Conservation (phyloP, 2,113 vertebrate genomes). For the Chaenogobius annularis region DNA sequence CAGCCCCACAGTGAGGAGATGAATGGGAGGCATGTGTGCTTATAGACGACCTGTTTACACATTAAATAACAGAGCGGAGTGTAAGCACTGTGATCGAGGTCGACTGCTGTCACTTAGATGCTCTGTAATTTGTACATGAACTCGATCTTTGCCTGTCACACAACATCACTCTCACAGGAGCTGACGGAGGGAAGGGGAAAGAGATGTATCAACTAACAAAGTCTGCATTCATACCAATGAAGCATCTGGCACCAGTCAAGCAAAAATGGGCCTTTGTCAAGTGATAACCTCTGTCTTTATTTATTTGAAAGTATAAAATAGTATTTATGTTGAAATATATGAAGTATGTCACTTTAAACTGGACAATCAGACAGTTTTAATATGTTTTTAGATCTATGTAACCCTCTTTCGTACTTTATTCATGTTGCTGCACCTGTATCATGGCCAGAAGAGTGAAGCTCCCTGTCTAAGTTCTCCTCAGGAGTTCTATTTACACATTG, state of each 20-base stretch:
- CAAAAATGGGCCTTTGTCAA: neutral
- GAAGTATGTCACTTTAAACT: neutral
- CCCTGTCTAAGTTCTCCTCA: constrained; percentile 34
- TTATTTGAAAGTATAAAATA: neutral
- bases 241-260: neutral
- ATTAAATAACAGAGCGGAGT: constrained; percentile 44
- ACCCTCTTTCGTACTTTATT: neutral
- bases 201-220: constrained; percentile 8
- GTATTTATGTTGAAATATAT: neutral
- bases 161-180: constrained; percentile 19
- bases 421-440: neutral
- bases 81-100: constrained; percentile 29
- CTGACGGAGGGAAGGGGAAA: constrained; percentile 34
- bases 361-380: neutral
- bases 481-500: constrained; percentile 60
- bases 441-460: constrained; percentile 17
- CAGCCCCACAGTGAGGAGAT: neutral
- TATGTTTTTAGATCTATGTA: neutral
- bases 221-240: neutral
- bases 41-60: constrained; percentile 36
- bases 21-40: neutral
- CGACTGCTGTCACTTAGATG: constrained; percentile 39
- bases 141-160: constrained; percentile 50
- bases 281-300: neutral
- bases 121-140: constrained; percentile 42